Evolutionary conservation across 2,888 invertebrate genomes (phyloP).

Genomic region (Caenorhabditis virilis): DNA sequence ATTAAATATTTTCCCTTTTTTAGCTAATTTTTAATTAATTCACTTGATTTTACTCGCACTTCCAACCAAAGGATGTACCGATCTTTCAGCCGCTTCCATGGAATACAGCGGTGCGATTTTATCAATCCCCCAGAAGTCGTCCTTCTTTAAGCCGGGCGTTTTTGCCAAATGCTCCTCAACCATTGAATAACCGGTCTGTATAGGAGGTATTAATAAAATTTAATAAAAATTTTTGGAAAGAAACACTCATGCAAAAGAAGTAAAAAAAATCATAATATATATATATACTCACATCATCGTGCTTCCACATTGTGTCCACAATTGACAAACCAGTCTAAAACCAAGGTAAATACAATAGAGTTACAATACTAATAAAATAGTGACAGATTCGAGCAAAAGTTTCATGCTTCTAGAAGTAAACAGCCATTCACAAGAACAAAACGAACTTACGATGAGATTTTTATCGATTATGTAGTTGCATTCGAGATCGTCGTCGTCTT

Average conservation of each 20-base stretch:
- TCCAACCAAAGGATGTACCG: constrained; percentile 64
- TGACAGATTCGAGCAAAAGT: background rate
- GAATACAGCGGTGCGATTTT: constrained; percentile 63
- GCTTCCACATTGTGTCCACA: constrained; percentile 41
- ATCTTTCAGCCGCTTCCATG: constrained; percentile 60
- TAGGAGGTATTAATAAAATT: background rate
- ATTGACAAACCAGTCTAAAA: constrained; percentile 42
- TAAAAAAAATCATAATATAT: too few relatives aligned
- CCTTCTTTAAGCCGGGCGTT: constrained; percentile 52
- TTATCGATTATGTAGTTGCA: constrained; percentile 66
- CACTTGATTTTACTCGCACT: constrained; percentile 65
- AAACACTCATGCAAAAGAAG: background rate
- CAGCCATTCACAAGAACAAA: constrained; percentile 3
- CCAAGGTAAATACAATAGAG: constrained; percentile 22
- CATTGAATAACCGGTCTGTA: constrained; percentile 56
- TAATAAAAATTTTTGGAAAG: background rate
- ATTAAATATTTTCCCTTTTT: background rate
- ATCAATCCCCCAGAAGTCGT: constrained; percentile 59
- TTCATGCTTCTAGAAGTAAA: background rate
- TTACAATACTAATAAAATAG: constrained; percentile 12
- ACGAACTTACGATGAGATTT: constrained; percentile 58
- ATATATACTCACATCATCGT: constrained; percentile 37
- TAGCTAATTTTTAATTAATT: too few relatives aligned
- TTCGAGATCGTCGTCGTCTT: constrained; percentile 55
- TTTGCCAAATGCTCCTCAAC: constrained; percentile 50